These are phyloP conservation scores for Amphiprion clarkii DNA, from an alignment of 2,797 vertebrate genomes.

Conservation along the genomic window DNA sequence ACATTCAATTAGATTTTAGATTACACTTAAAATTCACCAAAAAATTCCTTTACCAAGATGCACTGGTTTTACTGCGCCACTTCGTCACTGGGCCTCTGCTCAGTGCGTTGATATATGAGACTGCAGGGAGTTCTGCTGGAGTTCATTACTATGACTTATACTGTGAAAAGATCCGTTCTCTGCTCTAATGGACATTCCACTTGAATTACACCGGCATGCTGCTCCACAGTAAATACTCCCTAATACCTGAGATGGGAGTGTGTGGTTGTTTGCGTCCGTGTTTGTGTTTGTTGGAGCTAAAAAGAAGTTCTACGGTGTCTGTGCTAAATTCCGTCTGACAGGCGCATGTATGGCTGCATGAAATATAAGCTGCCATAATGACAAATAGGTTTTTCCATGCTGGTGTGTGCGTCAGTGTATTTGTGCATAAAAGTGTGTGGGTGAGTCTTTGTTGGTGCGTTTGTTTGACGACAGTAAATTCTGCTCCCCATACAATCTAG, in stretches of 20 bases:
- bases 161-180: conserved; percentile 54
- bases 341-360: conserved; percentile 29
- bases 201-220: conserved; percentile 54
- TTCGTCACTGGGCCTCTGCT: conserved; percentile 42
- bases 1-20: conserved; percentile 47
- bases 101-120: conserved; percentile 49
- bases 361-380: conserved; percentile 52
- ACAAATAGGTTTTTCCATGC: conserved; percentile 40
- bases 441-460: conserved; percentile 17
- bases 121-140: conserved; percentile 58
- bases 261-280: conserved; percentile 1
- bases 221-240: conserved; percentile 50
- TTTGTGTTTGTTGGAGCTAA: conserved; percentile 22
- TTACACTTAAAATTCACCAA: conserved; percentile 33
- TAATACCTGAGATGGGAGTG: conserved; percentile 34
- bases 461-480: conserved; percentile 32
- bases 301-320: conserved; percentile 20
- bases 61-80: conserved; percentile 35
- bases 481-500: conserved; percentile 9
- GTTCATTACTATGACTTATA: conserved; percentile 77
- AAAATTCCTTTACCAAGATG: conserved; percentile 32
- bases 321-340: conserved; percentile 39
- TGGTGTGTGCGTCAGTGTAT: conserved; percentile 13
- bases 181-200: conserved; percentile 62
- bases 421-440: conserved; percentile 7